Evolutionary conservation across 2,113 vertebrate species (phyloP).

Genomic region (Bothrops jararaca): DNA sequence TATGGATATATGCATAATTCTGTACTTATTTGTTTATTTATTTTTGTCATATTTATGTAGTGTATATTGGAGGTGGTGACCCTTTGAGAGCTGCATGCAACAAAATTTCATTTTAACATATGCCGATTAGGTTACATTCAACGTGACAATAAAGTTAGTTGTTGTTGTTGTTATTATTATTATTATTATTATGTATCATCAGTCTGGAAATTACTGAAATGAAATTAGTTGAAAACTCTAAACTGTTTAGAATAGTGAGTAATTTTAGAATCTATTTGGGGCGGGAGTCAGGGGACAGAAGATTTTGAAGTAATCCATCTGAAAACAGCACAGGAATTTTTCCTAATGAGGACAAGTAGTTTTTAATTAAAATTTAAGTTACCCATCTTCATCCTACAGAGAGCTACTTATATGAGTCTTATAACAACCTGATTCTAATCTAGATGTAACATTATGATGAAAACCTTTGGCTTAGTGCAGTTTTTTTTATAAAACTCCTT

Average conservation of each 20-base stretch:
- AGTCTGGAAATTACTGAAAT: conserved; percentile 1
- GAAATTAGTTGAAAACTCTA: neutral
- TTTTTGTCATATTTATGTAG: no score
- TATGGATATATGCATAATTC: no score
- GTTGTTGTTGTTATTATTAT: no score
- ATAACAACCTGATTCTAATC: neutral
- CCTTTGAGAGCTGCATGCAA: no score
- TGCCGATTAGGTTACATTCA: no score
- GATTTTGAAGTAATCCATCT: neutral
- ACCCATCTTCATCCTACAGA: neutral
- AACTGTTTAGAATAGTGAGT: neutral
- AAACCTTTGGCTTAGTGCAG: neutral
- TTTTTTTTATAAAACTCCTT: neutral
- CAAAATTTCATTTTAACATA: no score
- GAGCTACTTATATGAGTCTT: neutral
- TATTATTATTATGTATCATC: neutral
- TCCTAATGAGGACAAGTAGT: neutral
- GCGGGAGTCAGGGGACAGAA: neutral
- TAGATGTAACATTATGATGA: neutral
- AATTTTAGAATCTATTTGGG: conserved; percentile 5
- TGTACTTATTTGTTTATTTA: no score
- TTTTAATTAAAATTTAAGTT: conserved; percentile 13
- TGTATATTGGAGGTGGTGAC: no score
- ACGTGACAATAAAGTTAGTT: no score
- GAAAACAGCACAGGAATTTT: neutral